Conservation (phyloP, 2,797 vertebrate species). For the Thalassophryne amazonica region DNA sequence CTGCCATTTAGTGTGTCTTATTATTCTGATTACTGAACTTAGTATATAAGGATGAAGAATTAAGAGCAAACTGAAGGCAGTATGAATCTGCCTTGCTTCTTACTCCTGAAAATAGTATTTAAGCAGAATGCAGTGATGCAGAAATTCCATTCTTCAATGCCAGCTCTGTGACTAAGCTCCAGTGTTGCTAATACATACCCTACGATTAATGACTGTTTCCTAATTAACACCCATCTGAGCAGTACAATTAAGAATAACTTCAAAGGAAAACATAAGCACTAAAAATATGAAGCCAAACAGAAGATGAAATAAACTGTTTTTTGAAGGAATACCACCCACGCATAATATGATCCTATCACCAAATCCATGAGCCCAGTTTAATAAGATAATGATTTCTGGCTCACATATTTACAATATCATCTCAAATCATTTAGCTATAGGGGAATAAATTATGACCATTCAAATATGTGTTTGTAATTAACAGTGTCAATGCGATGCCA, state of each 20-base stretch:
- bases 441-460: conserved; percentile 7
- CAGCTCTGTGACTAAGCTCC: conserved; percentile 44
- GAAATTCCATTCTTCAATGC: conserved; percentile 43
- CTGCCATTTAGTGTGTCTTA: neutral
- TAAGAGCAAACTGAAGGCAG: neutral
- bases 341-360: neutral
- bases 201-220: conserved; percentile 56
- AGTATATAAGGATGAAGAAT: neutral
- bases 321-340: conserved; percentile 4
- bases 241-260: conserved; percentile 73
- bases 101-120: conserved; percentile 14
- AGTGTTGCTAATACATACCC: conserved; percentile 38
- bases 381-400: conserved; percentile 13
- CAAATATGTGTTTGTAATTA: conserved; percentile 5
- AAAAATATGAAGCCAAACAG: conserved; percentile 48
- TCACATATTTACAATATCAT: neutral
- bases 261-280: conserved; percentile 60
- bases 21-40: neutral
- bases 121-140: conserved; percentile 34
- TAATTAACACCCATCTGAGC: conserved; percentile 62
- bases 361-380: neutral
- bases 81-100: neutral
- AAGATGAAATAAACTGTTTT: conserved; percentile 32
- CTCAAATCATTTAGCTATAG: neutral
- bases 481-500: conserved; percentile 4